Percentiles rank a stretch among this genome's conserved stretches.
Evolutionary conservation across 2,113 vertebrate genomes (phyloP).

Genomic region (Callocephalon fimbriatum): DNA sequence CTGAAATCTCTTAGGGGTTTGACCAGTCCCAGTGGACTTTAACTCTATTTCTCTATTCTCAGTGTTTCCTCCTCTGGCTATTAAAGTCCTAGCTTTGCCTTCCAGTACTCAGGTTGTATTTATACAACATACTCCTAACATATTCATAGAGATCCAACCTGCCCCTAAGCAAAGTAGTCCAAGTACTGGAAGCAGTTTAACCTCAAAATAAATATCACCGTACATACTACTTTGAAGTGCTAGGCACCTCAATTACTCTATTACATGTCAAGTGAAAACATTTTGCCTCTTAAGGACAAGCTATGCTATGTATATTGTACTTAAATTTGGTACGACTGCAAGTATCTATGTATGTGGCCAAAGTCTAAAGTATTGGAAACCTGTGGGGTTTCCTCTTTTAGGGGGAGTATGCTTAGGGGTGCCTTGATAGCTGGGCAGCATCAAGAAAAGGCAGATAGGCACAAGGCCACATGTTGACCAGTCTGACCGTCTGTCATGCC

Average conservation of each 20-base stretch:
- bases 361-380: neutral
- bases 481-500: fast-evolving
- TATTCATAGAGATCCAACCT: neutral
- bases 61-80: neutral
- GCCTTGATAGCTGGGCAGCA: neutral
- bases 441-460: neutral
- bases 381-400: neutral
- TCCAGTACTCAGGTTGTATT: neutral
- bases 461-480: neutral
- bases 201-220: neutral
- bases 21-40: neutral
- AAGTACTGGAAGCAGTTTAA: neutral
- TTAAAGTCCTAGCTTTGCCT: neutral
- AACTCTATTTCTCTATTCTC: neutral
- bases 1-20: neutral
- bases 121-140: neutral
- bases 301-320: fast-evolving
- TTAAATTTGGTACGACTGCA: neutral
- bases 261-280: neutral
- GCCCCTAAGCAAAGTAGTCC: neutral
- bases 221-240: neutral
- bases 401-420: fast-evolving
- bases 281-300: neutral
- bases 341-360: neutral
- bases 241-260: neutral